Base-by-base conservation (phyloP, 2,888 invertebrate genomes). In the Antheraea yamamai region DNA sequence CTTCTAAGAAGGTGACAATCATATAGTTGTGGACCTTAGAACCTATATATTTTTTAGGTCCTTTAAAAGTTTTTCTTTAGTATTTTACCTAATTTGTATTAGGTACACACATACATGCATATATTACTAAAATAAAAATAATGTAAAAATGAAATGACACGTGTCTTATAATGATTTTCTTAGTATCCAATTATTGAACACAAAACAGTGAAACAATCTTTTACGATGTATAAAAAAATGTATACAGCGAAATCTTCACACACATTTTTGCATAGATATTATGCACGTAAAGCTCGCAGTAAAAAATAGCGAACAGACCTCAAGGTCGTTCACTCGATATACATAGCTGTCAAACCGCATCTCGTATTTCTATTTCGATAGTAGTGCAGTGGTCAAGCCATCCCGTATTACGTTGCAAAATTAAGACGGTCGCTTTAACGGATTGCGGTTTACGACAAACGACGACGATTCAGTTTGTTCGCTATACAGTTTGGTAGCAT, bases 401-500 rank as follows among this genome's bases (percentile, higher is more conserved):
- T 86, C 81, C 78, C 83, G 81, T 87, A 81, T 83, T 84, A 88
- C 80, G 82, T 85, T 84, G 87, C 86, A 84, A 87, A 90, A 89
- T 90, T 83, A 83, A 88, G 85, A 83, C 83, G 85, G 83, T 82
- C 81, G 81, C 82, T 79, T 86, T 82, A 82, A 83, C 80, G 83
- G 81, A 80, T 82, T 79, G 83, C 79, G 80, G 80, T 79, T 80
- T 77, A 80, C 83, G 79, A 85, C 84, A 87, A 85, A 87, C 83
- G 81, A 81, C 78, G 83, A 84, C 87, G 82, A 87, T 88, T 90
- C 82, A 83, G 84, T 86, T 87, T 79, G 86, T 83, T 81, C 84
- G 87, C 88, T 87, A 88, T 89, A 85, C 87, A 88, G 90, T 89
- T 89, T 88, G 85, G 89, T 89, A 88, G 89, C 88, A 89, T 87